Percentiles rank a stretch among this genome's conserved stretches.
phyloP scores from a whole-genome alignment of 2,888 invertebrate species.

The Noctuana brunneofusca region DNA sequence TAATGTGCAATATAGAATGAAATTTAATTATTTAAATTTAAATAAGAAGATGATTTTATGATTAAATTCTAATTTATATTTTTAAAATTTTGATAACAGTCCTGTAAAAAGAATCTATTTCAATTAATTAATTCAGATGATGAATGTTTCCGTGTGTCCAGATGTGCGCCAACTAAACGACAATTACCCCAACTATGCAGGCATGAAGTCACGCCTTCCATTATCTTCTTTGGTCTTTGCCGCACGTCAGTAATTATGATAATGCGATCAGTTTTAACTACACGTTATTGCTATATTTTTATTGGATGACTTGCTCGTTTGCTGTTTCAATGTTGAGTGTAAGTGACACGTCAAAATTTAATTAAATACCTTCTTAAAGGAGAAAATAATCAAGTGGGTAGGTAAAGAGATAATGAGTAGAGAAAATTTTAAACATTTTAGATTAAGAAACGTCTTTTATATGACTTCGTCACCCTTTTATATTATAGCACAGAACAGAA shows the following conservation, averaged over 20 bases:
- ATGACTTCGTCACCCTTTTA: too few species aligned
- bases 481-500: too few species aligned
- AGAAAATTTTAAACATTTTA: too few species aligned
- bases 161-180: constrained; percentile 18
- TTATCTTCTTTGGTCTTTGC: constrained; percentile 31
- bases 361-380: too few species aligned
- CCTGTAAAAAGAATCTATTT: not conserved
- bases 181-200: constrained; percentile 26
- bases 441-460: too few species aligned
- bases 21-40: too few species aligned
- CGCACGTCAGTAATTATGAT: constrained; percentile 29
- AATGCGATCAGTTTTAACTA: constrained; percentile 25
- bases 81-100: too few species aligned
- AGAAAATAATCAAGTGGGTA: too few species aligned
- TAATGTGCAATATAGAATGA: too few species aligned
- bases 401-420: too few species aligned
- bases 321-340: not conserved
- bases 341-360: not conserved
- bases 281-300: constrained; percentile 9
- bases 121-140: constrained; percentile 4
- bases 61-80: too few species aligned
- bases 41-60: too few species aligned
- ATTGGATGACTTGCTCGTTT: constrained; percentile 12
- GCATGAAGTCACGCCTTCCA: constrained; percentile 27
- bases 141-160: not conserved